phyloP scores from a whole-genome alignment of 1,140 invertebrate species.

The Aphaenogaster ashmeadi region DNA sequence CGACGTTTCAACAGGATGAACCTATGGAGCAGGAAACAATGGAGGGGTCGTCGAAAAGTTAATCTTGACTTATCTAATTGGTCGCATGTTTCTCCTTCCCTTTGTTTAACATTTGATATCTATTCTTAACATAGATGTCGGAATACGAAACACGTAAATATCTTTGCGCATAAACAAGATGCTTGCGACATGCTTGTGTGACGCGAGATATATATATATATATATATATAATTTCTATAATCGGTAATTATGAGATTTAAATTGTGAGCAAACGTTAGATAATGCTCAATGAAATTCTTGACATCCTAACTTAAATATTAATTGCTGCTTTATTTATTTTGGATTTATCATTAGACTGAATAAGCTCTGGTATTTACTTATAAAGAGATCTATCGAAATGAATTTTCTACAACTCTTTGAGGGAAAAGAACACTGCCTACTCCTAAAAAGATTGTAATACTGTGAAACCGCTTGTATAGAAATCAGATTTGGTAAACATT shows the following conservation, averaged over 20 bases:
- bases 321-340: slow-evolving; percentile 60
- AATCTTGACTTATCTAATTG: slow-evolving; percentile 74
- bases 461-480: slow-evolving; percentile 65
- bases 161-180: slow-evolving; percentile 25
- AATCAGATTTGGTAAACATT: slow-evolving; percentile 64
- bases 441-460: slow-evolving; percentile 67
- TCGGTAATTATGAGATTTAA: slow-evolving; percentile 26
- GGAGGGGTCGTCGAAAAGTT: slow-evolving; percentile 81
- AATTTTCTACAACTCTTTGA: slow-evolving; percentile 70
- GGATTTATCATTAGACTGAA: slow-evolving; percentile 38
- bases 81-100: slow-evolving; percentile 10
- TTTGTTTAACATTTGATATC: slow-evolving; percentile 65
- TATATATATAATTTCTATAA: slow-evolving; percentile 27
- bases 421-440: slow-evolving; percentile 73
- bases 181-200: neutral
- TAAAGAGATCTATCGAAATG: slow-evolving; percentile 62
- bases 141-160: slow-evolving; percentile 37
- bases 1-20: slow-evolving; percentile 79
- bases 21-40: slow-evolving; percentile 84
- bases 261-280: slow-evolving; percentile 12
- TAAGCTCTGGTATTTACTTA: slow-evolving; percentile 63
- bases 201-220: neutral
- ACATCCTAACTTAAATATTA: slow-evolving; percentile 31
- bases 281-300: slow-evolving; percentile 9
- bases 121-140: slow-evolving; percentile 53